phyloP scores from a whole-genome alignment of 2,113 vertebrate genomes.

The Alligator sinensis region DNA sequence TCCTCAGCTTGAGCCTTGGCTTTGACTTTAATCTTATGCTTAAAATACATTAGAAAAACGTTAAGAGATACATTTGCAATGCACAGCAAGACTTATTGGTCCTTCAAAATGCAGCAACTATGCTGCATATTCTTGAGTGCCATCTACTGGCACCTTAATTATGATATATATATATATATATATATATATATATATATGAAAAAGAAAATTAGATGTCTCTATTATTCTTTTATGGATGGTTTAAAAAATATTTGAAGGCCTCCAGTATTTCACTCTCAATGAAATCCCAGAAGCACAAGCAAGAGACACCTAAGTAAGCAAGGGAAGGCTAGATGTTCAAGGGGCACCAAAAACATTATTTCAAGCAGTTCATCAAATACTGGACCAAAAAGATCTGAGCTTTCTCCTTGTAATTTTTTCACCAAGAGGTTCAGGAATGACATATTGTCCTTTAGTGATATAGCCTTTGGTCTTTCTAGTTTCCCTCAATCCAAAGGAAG shows the following conservation, averaged over 20 bases:
- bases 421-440: conserved; percentile 20
- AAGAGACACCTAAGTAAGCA: neutral
- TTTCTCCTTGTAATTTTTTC: conserved; percentile 41
- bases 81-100: neutral
- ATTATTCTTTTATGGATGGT: neutral
- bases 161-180: neutral
- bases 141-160: neutral
- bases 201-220: conserved; percentile 6
- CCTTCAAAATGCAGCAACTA: neutral
- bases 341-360: neutral
- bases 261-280: conserved; percentile 33
- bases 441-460: conserved; percentile 42
- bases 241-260: conserved; percentile 8
- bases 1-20: neutral
- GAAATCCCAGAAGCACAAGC: neutral
- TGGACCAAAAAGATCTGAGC: conserved; percentile 34
- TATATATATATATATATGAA: neutral
- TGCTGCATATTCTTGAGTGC: neutral
- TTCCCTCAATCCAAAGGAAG: conserved; percentile 64
- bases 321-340: neutral
- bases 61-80: neutral
- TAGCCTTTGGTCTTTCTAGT: conserved; percentile 53
- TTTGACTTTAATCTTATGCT: neutral
- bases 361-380: conserved; percentile 32
- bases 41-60: neutral